Percentiles rank a stretch among this genome's conserved stretches.
phyloP scores from a whole-genome alignment of 2,888 invertebrate genomes.

The Dione vanillae region DNA sequence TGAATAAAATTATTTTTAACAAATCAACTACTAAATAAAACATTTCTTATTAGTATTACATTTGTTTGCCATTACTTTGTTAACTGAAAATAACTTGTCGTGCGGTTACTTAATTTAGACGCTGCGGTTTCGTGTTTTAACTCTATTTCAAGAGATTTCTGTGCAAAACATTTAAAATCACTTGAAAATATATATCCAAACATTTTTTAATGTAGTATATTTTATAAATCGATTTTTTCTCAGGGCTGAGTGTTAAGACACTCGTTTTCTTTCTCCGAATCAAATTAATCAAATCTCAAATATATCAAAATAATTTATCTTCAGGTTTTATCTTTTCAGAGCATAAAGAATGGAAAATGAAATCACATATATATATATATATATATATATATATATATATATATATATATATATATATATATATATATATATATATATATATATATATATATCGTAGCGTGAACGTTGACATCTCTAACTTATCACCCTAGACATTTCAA shows the following conservation, averaged over 20 bases:
- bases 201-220: no score
- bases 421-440: background rate
- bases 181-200: background rate
- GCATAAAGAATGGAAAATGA: no score
- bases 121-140: slow-evolving; percentile 37
- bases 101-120: slow-evolving; percentile 38
- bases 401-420: no score
- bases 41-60: background rate
- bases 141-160: slow-evolving; percentile 25
- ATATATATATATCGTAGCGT: no score
- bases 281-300: no score
- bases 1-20: background rate
- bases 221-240: no score
- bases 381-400: no score
- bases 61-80: slow-evolving; percentile 25
- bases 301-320: no score
- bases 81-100: slow-evolving; percentile 37
- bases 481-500: background rate
- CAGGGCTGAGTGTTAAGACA: no score
- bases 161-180: background rate
- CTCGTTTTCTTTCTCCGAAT: no score
- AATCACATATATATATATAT: no score
- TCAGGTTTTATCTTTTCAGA: no score
- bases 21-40: background rate
- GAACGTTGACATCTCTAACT: background rate